Conservation (phyloP, 2,113 vertebrate genomes). For the Semnopithecus entellus region DNA sequence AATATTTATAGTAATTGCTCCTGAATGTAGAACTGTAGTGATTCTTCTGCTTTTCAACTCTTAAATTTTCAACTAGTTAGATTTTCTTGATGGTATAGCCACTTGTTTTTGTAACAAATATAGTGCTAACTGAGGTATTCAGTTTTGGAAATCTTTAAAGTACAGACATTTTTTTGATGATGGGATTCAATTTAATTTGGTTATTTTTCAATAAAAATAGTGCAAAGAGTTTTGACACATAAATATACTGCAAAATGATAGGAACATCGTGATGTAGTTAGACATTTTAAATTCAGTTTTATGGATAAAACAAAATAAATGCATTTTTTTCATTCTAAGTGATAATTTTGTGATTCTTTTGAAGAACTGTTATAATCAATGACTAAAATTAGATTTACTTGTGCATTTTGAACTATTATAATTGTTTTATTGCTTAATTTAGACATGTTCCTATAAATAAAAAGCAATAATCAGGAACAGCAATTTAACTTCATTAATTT, state of each 20-base stretch:
- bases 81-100: background rate
- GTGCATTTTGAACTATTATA: background rate
- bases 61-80: background rate
- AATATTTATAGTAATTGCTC: background rate
- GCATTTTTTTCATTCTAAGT: background rate
- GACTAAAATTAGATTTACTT: background rate
- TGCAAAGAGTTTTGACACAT: background rate
- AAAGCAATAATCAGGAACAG: background rate
- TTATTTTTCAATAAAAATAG: background rate
- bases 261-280: background rate
- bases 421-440: conserved; percentile 1
- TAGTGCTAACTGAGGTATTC: background rate
- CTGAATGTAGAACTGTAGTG: background rate
- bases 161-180: background rate
- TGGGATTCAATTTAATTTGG: background rate
- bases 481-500: conserved; percentile 1
- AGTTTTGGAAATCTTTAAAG: conserved; percentile 23
- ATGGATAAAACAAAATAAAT: background rate
- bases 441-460: background rate
- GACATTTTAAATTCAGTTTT: conserved; percentile 30
- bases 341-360: background rate
- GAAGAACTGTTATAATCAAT: background rate
- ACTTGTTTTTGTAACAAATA: background rate
- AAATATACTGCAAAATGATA: background rate
- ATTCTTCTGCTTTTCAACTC: background rate